These are phyloP conservation scores for Laspeyria flexula DNA, from an alignment of 2,888 invertebrate genomes.

Conservation along the genomic window DNA sequence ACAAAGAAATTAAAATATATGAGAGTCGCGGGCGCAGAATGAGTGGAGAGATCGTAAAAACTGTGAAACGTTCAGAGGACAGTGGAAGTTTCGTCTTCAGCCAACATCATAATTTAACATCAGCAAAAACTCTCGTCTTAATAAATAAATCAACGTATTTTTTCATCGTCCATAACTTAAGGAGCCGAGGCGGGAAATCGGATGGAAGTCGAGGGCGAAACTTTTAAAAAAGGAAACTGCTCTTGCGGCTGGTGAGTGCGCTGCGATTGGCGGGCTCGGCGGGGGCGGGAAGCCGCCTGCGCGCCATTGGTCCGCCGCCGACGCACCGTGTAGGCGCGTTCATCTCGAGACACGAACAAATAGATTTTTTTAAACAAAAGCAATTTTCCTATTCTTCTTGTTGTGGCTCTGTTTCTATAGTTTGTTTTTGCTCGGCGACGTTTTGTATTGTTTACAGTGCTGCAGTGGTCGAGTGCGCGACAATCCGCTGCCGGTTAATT, in stretches of 20 bases:
- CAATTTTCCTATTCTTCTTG: conserved; percentile 86
- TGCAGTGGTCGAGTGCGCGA: conserved; percentile 78
- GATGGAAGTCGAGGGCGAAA: conserved; percentile 83
- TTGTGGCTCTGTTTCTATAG: conserved; percentile 79
- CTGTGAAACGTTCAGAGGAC: conserved; percentile 58
- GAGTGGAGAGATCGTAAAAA: conserved; percentile 53
- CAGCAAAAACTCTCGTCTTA: conserved; percentile 75
- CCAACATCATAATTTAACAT: conserved; percentile 79
- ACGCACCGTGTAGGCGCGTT: conserved; percentile 78
- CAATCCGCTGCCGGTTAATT: conserved; percentile 84
- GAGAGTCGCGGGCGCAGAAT: conserved; percentile 27
- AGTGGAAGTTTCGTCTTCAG: conserved; percentile 54
- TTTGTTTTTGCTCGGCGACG: conserved; percentile 80
- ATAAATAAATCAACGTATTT: conserved; percentile 81
- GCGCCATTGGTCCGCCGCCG: conserved; percentile 72
- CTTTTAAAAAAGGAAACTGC: conserved; percentile 86
- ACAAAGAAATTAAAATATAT: conserved; percentile 60
- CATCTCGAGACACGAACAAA: conserved; percentile 83
- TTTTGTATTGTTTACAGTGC: conserved; percentile 85
- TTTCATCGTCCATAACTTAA: conserved; percentile 81
- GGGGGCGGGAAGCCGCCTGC: conserved; percentile 74
- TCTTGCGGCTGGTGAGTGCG: conserved; percentile 68
- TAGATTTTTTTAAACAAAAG: conserved; percentile 86
- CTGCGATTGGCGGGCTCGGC: conserved; percentile 71
- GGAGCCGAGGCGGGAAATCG: conserved; percentile 83